These are phyloP conservation scores for Dermolepida albohirtum DNA, from an alignment of 2,888 invertebrate genomes.

Conservation along the genomic window DNA sequence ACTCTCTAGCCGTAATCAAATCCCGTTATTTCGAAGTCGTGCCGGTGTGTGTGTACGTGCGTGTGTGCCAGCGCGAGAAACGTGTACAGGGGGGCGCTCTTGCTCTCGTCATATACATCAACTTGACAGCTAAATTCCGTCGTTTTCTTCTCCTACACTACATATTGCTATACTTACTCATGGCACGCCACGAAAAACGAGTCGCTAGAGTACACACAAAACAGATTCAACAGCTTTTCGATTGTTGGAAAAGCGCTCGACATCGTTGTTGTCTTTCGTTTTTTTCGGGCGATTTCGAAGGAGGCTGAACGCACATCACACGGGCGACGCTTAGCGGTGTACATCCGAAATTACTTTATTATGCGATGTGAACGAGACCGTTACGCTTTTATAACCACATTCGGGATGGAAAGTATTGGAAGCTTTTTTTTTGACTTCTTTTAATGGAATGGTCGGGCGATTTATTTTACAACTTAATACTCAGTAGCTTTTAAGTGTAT, in stretches of 20 bases:
- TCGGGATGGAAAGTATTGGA: neutral
- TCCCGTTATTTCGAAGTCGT: constrained; percentile 56
- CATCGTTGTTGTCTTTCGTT: neutral
- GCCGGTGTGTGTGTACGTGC: constrained; percentile 53
- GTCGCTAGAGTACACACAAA: constrained; percentile 48
- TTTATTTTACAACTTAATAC: no score
- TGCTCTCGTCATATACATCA: constrained; percentile 53
- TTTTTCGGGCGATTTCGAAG: neutral
- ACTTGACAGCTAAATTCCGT: constrained; percentile 56
- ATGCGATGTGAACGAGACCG: neutral
- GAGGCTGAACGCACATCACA: constrained; percentile 5
- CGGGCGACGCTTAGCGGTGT: constrained; percentile 13
- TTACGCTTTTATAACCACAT: constrained; percentile 1
- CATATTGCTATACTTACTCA: neutral
- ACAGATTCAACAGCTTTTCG: constrained; percentile 56
- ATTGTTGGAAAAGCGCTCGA: constrained; percentile 31
- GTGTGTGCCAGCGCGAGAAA: constrained; percentile 45
- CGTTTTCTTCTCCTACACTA: constrained; percentile 9
- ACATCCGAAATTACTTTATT: constrained; percentile 13
- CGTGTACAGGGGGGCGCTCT: constrained; percentile 57
- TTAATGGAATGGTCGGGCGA: neutral
- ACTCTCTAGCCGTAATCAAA: constrained; percentile 67
- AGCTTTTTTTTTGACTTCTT: neutral
- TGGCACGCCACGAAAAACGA: constrained; percentile 18
- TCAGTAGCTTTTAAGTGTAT: no score